phyloP scores from a whole-genome alignment of 2,797 vertebrate genomes.

The Hippocampus kuda region DNA sequence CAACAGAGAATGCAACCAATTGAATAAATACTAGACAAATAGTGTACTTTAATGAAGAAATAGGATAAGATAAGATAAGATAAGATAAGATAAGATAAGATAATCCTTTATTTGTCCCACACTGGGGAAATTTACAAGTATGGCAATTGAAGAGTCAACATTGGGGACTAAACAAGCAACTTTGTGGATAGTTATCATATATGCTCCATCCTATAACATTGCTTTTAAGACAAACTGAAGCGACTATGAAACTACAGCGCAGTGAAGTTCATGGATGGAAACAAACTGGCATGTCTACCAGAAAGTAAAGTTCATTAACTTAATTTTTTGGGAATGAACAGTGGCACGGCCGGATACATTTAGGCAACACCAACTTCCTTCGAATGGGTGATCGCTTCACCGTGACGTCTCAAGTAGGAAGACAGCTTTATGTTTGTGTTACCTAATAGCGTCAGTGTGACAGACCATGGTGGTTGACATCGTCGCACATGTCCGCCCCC shows the following conservation, averaged over 20 bases:
- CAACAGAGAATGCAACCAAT: neutral
- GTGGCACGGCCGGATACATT: neutral
- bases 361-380: neutral
- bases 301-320: neutral
- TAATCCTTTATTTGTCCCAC: too few species aligned
- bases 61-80: too few species aligned
- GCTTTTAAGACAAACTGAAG: neutral
- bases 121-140: too few species aligned
- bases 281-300: neutral
- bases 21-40: too few species aligned
- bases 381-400: neutral
- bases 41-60: neutral
- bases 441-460: conserved; percentile 23
- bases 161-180: neutral
- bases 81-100: too few species aligned
- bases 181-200: neutral
- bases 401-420: conserved; percentile 11
- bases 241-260: neutral
- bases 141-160: neutral
- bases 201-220: neutral
- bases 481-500: conserved; percentile 23
- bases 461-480: conserved; percentile 34
- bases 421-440: conserved; percentile 21
- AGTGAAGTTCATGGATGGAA: neutral
- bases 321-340: neutral